phyloP scores from a whole-genome alignment of 2,888 invertebrate genomes.

The Lordiphosa andalusiaca region DNA sequence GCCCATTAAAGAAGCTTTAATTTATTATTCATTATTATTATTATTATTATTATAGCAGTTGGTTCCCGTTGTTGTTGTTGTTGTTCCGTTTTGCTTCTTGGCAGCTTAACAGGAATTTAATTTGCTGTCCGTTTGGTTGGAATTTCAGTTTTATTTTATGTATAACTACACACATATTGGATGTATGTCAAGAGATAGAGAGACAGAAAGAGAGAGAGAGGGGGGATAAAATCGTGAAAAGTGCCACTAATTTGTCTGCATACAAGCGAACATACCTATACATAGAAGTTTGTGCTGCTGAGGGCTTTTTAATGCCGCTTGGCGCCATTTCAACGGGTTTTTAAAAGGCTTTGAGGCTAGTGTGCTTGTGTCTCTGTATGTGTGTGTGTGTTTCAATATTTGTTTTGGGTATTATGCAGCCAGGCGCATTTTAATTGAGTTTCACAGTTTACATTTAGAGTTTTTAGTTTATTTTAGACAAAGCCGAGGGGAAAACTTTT shows the following conservation, averaged over 20 bases:
- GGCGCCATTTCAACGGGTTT: constrained; percentile 38
- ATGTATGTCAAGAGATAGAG: not conserved
- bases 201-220: too few species aligned
- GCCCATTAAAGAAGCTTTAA: constrained; percentile 26
- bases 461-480: constrained; percentile 8
- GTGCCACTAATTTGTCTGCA: not conserved
- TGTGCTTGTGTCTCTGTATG: constrained; percentile 5
- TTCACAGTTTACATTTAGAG: constrained; percentile 23
- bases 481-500: not conserved
- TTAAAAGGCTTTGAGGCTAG: constrained; percentile 28
- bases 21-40: constrained; percentile 42
- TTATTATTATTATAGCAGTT: constrained; percentile 21
- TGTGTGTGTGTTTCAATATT: constrained; percentile 22
- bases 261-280: not conserved
- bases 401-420: constrained; percentile 39
- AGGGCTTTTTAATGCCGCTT: constrained; percentile 34
- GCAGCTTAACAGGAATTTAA: constrained; percentile 33
- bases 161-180: not conserved
- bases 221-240: not conserved
- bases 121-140: constrained; percentile 16
- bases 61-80: constrained; percentile 14
- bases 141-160: constrained; percentile 7
- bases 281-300: constrained; percentile 1
- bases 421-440: constrained; percentile 54
- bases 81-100: constrained; percentile 7